These are phyloP conservation scores for Python bivittatus DNA, from an alignment of 2,113 vertebrate species.

Conservation along the genomic window DNA sequence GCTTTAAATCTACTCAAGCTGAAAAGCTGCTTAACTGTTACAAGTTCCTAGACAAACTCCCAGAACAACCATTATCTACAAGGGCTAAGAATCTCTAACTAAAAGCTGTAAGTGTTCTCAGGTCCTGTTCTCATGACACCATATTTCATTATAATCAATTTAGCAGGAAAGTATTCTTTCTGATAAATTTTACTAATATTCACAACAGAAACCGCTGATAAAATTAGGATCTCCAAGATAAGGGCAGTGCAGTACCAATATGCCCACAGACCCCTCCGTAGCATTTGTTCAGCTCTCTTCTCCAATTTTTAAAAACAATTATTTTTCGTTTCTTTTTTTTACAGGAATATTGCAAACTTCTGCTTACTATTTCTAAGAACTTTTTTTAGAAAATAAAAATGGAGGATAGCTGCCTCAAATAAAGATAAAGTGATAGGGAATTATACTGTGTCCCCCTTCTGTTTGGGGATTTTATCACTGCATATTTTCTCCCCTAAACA, in stretches of 20 bases:
- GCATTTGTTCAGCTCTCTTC: not conserved
- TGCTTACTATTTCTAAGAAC: not conserved
- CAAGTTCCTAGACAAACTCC: not conserved
- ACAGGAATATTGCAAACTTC: not conserved
- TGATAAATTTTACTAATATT: not conserved
- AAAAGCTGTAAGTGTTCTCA: not conserved
- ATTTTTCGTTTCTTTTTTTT: not conserved
- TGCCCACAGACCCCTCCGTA: not conserved
- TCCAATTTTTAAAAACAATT: not conserved
- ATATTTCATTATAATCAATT: not conserved
- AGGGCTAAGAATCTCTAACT: not conserved
- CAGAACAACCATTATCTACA: not conserved
- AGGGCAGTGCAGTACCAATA: not conserved
- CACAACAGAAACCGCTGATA: not conserved
- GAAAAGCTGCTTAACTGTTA: not conserved
- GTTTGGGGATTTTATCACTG: not conserved
- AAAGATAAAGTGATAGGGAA: not conserved
- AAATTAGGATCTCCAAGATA: not conserved
- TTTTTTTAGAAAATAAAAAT: not conserved
- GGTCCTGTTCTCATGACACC: not conserved
- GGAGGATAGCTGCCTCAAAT: not conserved
- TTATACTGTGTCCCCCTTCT: not conserved
- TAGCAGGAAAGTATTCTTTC: not conserved
- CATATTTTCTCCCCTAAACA: not conserved
- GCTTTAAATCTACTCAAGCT: not conserved